Evolutionary conservation across 2,797 vertebrate species (phyloP), one percentile per base, ranked within the genome.

Genomic region (Malacoctenus gilli): DNA sequence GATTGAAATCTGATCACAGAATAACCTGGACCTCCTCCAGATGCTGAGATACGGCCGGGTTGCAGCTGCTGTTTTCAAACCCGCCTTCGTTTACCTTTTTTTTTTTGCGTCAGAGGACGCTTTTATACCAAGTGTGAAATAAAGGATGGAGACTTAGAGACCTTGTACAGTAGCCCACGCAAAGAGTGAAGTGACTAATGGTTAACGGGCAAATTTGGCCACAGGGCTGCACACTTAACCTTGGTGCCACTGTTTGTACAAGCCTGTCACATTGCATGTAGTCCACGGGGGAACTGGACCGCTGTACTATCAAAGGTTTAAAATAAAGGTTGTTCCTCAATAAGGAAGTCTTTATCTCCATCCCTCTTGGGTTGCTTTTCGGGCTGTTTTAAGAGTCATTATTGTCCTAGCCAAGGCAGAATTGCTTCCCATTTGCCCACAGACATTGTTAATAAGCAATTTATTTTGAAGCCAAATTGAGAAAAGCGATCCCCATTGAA

Each of bases 381-480:
- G 47, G 59, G 31, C 51, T 39, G 20, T 48, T 83, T 79, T 60
- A 79, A 66, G 56, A 59, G 67, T 73, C 66, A 70, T 84, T 77
- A 83, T 80, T 78, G 59, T 65, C 42, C 63, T 14, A 35, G 68
- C 52, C 53, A 30, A 68, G 56, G 50, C 68, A 77, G 63, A 72
- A 55, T 66, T 62, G 52, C 36, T 47, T 75, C 61, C 77, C 65
- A 70, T 79, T 83, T 79, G 47, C 73, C 71, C 61, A 56, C 43
- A 79, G 72, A 76, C 78, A 49, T 65, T 43, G 78, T 85, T 87
- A 79, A 83, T 86, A 86, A 79, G 78, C 80, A 72, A 85, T 89
- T 88, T 85, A 84, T 83, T 84, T 75, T 65, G 57, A 66, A 62
- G 72, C 75, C 68, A 82, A 87, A 86, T 86, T 78, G 85, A 83